Evolutionary conservation across 2,113 vertebrate genomes (phyloP).

Genomic region (Talpa occidentalis): DNA sequence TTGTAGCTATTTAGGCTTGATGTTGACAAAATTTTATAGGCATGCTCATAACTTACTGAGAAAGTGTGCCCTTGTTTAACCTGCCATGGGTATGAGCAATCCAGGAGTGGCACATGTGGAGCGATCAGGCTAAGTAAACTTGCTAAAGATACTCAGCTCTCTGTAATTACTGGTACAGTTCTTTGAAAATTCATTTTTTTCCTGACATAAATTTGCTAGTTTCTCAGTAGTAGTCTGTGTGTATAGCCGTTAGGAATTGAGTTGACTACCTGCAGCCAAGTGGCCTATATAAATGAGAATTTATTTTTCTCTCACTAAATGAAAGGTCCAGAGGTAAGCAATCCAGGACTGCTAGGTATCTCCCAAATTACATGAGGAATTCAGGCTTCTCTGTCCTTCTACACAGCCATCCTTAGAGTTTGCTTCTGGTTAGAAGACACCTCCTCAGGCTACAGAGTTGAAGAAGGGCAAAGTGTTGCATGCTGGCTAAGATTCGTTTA

Average conservation of each 20-base stretch:
- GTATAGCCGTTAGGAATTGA: neutral
- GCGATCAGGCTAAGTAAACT: neutral
- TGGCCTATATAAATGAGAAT: conserved; percentile 1
- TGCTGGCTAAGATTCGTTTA: neutral
- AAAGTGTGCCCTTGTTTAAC: neutral
- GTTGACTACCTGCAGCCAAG: neutral
- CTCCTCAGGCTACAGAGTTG: neutral
- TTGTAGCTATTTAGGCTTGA: neutral
- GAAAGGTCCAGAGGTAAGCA: neutral
- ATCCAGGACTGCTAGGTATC: neutral
- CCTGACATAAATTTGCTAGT: conserved; percentile 14
- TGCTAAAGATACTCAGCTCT: neutral
- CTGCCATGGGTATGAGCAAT: neutral
- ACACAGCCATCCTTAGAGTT: neutral
- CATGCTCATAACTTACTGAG: neutral
- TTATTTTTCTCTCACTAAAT: conserved; percentile 35
- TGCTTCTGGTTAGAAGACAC: neutral
- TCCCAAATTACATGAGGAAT: neutral
- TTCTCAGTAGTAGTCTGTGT: conserved; percentile 9
- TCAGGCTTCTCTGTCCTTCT: neutral
- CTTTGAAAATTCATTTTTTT: conserved; percentile 54
- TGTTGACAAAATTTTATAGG: neutral
- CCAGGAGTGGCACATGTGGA: neutral
- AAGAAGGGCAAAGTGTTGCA: neutral
- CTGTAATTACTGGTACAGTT: neutral